Percentiles rank a stretch among this genome's conserved stretches.
phyloP scores from a whole-genome alignment of 2,888 invertebrate species.

The Cryptosula pallasiana region DNA sequence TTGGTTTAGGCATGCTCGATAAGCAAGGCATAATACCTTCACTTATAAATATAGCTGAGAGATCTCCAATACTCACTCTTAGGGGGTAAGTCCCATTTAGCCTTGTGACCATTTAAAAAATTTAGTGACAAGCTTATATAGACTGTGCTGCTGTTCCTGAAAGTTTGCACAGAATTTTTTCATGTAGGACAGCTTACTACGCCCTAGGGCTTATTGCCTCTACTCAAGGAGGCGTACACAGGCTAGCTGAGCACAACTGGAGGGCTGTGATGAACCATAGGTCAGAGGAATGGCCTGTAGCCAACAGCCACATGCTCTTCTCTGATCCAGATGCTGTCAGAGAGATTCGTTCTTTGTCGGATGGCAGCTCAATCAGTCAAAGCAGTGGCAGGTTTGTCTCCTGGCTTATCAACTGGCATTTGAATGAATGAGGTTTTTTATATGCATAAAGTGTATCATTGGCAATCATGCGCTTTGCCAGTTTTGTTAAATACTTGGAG shows the following conservation, averaged over 20 bases:
- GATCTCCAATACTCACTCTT: slow-evolving; percentile 77
- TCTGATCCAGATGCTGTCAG: slow-evolving; percentile 18
- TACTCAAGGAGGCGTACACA: slow-evolving; percentile 75
- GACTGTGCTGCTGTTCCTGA: no score
- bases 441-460: no score
- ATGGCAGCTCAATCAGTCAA: slow-evolving; percentile 4
- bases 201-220: slow-evolving; percentile 78
- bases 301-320: slow-evolving; percentile 57
- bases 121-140: no score
- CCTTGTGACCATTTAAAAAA: no score
- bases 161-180: no score
- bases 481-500: no score
- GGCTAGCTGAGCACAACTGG: slow-evolving; percentile 66
- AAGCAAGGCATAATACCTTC: slow-evolving; percentile 58
- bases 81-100: slow-evolving; percentile 57
- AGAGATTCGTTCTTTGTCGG: slow-evolving; percentile 9
- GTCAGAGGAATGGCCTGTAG: slow-evolving; percentile 63
- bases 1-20: slow-evolving; percentile 70
- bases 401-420: no score
- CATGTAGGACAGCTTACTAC: slow-evolving; percentile 75
- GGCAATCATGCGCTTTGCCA: no score
- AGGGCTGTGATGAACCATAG: slow-evolving; percentile 59
- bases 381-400: slow-evolving; percentile 8
- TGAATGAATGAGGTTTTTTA: no score
- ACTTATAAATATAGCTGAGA: slow-evolving; percentile 67